These are phyloP conservation scores for Protaetia brevitarsis DNA, from an alignment of 1,140 invertebrate genomes.

Conservation along the genomic window DNA sequence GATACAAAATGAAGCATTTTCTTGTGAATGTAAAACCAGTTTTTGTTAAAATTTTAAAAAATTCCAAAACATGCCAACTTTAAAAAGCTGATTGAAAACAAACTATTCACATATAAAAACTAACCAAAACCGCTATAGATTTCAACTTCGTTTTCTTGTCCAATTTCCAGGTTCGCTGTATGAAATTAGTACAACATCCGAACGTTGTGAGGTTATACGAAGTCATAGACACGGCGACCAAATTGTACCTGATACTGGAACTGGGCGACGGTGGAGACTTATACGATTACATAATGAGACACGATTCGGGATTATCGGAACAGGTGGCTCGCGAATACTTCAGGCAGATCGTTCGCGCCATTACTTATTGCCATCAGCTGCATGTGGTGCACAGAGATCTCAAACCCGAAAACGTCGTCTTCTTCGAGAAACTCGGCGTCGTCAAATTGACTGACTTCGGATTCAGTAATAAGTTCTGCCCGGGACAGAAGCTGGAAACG, in stretches of 20 bases:
- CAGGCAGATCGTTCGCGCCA: constrained; percentile 92
- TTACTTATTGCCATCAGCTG: constrained; percentile 96
- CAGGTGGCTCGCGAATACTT: constrained; percentile 86
- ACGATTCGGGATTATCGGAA: constrained; percentile 77
- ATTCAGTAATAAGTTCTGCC: constrained; percentile 96
- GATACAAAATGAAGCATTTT: no score
- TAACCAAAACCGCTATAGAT: no score
- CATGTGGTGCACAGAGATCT: constrained; percentile 93
- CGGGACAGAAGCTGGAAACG: constrained; percentile 96
- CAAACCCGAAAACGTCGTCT: constrained; percentile 98
- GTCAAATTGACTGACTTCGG: constrained; percentile 99
- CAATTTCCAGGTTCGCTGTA: constrained; percentile 84
- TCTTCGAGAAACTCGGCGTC: constrained; percentile 94
- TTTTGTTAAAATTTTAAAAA: no score
- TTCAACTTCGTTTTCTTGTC: no score
- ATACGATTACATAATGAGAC: constrained; percentile 98
- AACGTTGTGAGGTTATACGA: constrained; percentile 98
- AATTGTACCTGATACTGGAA: constrained; percentile 94
- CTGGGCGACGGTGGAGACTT: constrained; percentile 98
- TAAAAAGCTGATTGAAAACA: no score
- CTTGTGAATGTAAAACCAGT: no score
- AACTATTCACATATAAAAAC: no score
- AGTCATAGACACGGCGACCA: constrained; percentile 97
- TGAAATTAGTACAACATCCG: constrained; percentile 98
- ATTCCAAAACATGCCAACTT: no score